Conservation (phyloP, 2,888 invertebrate species). For the Clostera curtula region DNA sequence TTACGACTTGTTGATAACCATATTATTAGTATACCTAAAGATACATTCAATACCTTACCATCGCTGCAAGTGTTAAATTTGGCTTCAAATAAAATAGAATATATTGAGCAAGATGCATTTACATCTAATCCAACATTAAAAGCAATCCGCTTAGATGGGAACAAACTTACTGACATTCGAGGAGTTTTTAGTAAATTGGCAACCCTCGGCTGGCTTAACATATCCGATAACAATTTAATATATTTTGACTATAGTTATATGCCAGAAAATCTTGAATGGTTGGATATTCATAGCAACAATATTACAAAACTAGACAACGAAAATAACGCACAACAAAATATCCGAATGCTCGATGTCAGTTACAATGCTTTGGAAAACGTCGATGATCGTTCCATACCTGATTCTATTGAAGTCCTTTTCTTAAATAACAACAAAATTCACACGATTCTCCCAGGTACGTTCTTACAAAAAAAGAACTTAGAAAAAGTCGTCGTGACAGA, state of each 20-base stretch:
- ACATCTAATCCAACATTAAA: slow-evolving; percentile 81
- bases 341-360: slow-evolving; percentile 85
- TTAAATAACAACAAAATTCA: slow-evolving; percentile 85
- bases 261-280: slow-evolving; percentile 83
- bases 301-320: slow-evolving; percentile 84
- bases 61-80: slow-evolving; percentile 86
- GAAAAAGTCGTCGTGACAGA: slow-evolving; percentile 85
- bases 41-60: slow-evolving; percentile 81
- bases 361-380: slow-evolving; percentile 82
- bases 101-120: slow-evolving; percentile 85
- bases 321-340: slow-evolving; percentile 78
- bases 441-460: slow-evolving; percentile 81
- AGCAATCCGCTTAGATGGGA: slow-evolving; percentile 85
- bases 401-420: slow-evolving; percentile 82
- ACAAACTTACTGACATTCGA: slow-evolving; percentile 83
- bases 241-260: slow-evolving; percentile 88
- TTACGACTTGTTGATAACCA: slow-evolving; percentile 87
- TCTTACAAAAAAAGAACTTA: slow-evolving; percentile 80
- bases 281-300: slow-evolving; percentile 87
- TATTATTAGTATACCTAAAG: slow-evolving; percentile 81
- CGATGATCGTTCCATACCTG: slow-evolving; percentile 81
- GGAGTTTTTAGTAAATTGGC: slow-evolving; percentile 83
- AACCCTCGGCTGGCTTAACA: slow-evolving; percentile 85
- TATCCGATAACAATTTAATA: slow-evolving; percentile 84
- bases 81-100: slow-evolving; percentile 84